A percentile compares a stretch with the other conserved stretches of the same genome.
Conservation (phyloP, 2,113 vertebrate genomes). For the Rhinolophus sinicus region DNA sequence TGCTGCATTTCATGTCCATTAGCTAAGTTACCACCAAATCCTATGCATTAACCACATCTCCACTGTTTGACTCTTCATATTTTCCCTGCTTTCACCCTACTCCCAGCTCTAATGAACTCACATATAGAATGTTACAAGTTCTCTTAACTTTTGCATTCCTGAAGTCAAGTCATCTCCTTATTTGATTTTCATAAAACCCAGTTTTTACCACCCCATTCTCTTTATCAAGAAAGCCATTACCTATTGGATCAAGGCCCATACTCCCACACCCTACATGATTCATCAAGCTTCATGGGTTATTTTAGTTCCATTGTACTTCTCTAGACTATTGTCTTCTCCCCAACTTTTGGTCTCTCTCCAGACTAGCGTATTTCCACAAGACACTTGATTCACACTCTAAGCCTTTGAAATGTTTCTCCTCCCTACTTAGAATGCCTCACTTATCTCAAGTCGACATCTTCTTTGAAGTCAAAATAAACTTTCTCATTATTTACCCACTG, state of each 20-base stretch:
- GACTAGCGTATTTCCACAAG: neutral
- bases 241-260: neutral
- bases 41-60: neutral
- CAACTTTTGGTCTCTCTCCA: neutral
- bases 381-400: neutral
- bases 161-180: neutral
- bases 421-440: neutral
- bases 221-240: neutral
- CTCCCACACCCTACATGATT: rapidly evolving
- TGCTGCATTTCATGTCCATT: neutral
- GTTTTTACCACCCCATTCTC: neutral
- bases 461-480: neutral
- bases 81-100: neutral
- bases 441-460: neutral
- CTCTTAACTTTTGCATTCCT: neutral
- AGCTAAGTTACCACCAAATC: neutral
- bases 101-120: neutral
- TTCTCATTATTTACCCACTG: neutral
- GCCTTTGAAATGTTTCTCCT: neutral
- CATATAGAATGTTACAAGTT: neutral
- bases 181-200: neutral
- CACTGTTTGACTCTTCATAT: neutral
- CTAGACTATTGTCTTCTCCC: neutral
- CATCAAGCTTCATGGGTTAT: neutral
- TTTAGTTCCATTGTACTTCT: neutral